Evolutionary conservation across 2,797 vertebrate genomes (phyloP), one percentile per base, ranked within the genome.

Genomic region (Monodelphis domestica): DNA sequence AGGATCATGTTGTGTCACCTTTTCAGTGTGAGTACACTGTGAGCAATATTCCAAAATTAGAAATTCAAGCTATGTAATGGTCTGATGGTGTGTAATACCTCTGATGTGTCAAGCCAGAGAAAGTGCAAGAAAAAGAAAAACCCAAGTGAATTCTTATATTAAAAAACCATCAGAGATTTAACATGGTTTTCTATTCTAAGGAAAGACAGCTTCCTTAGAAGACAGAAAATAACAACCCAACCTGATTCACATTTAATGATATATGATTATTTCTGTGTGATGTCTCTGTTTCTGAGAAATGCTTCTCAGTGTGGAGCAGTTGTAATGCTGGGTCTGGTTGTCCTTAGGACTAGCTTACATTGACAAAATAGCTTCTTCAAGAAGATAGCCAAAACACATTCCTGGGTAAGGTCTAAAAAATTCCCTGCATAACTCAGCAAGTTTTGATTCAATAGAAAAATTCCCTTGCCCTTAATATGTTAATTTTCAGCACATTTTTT

Each of bases 1-100:
- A 99, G 96, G 98, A 98, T 96, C 98, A 98, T 2, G 92, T 97
- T 53, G 93, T 92, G 0, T 94, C 98, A 78, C 91, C 99, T 94
- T 97, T 99, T 94, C 98, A 99, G 12, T 98, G 99, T 99, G 97
- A 99, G 99, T 99, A 98, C 93, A 53, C 30, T 63, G 55, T 59
- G 53, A 56, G 0, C 88, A 70, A 4, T 92, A 93, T 87, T 88
- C 89, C 84, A 70, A 91, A 94, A 91, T 51, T 3, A 0, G 0
- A 5, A 3, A 4, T 78, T 94, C 70, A 45, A 38, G 57, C 50
- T 94, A 95, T 94, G 91, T 17, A 92, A 87, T 12, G 17, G 84
- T 7, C 93, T 59, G 3, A 93, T 95, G 53, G 14, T 59, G 53
- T 52, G 93, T 55, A 91, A 90, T 93, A 97, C 15, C 45, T 89